phyloP scores from a whole-genome alignment of 92 coral and sea anemone species.

The Bergia puertoricense region DNA sequence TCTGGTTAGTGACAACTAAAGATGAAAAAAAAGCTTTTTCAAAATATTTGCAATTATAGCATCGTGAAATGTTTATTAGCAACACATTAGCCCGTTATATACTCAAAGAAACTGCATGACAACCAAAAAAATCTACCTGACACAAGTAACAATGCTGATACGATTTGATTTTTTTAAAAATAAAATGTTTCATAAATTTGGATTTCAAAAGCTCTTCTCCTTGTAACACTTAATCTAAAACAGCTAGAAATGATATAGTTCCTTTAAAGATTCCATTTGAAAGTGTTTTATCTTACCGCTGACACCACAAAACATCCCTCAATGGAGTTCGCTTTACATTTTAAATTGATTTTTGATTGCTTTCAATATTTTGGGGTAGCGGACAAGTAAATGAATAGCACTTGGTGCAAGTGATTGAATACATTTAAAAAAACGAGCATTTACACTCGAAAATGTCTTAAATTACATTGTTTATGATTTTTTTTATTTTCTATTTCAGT shows the following conservation, averaged over 20 bases:
- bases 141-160: background rate
- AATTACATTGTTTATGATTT: background rate
- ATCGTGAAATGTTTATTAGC: background rate
- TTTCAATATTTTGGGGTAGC: background rate
- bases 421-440: background rate
- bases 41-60: background rate
- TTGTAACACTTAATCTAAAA: background rate
- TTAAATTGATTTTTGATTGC: slow-evolving; percentile 24
- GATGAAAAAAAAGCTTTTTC: background rate
- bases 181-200: background rate
- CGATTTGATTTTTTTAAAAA: background rate
- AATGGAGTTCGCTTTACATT: background rate
- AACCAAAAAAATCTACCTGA: no score
- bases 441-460: background rate
- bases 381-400: background rate
- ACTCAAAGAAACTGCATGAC: background rate
- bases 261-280: background rate
- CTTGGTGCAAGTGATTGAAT: no score
- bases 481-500: no score
- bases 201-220: background rate
- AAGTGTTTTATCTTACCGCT: background rate
- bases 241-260: background rate
- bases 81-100: background rate
- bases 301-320: slow-evolving; percentile 7
- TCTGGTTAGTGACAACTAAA: background rate